A percentile compares a stretch with the other conserved stretches of the same genome.
Conservation (phyloP, 2,113 vertebrate species). For the Balaeniceps rex region DNA sequence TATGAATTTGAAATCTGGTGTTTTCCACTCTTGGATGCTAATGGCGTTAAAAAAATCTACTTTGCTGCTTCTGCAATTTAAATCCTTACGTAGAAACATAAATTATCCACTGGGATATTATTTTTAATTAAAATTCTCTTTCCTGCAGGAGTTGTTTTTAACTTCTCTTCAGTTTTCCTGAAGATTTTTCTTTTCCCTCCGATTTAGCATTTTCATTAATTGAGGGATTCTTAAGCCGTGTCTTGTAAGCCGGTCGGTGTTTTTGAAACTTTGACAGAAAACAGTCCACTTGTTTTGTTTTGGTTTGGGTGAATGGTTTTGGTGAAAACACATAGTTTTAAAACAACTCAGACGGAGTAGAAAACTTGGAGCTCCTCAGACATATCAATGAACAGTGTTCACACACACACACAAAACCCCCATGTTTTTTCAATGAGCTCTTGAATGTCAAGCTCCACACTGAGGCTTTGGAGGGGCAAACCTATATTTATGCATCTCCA, state of each 20-base stretch:
- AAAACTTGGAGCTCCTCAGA: not conserved
- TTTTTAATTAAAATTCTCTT: slow-evolving; percentile 62
- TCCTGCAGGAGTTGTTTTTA: slow-evolving; percentile 24
- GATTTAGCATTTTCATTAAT: slow-evolving; percentile 1
- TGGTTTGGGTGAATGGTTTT: slow-evolving; percentile 13
- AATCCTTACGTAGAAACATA: not conserved
- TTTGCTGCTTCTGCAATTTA: slow-evolving; percentile 53
- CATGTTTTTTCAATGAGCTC: slow-evolving; percentile 9
- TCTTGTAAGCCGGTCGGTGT: not conserved
- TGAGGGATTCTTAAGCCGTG: not conserved
- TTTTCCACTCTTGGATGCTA: slow-evolving; percentile 30
- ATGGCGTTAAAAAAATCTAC: not conserved
- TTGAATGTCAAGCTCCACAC: not conserved
- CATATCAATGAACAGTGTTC: not conserved
- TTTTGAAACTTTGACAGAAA: slow-evolving; percentile 49
- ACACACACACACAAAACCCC: not conserved
- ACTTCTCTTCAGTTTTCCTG: not conserved
- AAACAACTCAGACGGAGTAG: not conserved
- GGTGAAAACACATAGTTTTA: not conserved
- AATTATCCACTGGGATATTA: slow-evolving; percentile 37
- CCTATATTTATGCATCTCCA: not conserved
- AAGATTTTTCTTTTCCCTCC: not conserved
- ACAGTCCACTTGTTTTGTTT: slow-evolving; percentile 49
- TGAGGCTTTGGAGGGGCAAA: not conserved
- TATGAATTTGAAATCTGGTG: slow-evolving; percentile 53